phyloP scores from a whole-genome alignment of 2,888 invertebrate species.

The Gastracanthus pulcherrimus region DNA sequence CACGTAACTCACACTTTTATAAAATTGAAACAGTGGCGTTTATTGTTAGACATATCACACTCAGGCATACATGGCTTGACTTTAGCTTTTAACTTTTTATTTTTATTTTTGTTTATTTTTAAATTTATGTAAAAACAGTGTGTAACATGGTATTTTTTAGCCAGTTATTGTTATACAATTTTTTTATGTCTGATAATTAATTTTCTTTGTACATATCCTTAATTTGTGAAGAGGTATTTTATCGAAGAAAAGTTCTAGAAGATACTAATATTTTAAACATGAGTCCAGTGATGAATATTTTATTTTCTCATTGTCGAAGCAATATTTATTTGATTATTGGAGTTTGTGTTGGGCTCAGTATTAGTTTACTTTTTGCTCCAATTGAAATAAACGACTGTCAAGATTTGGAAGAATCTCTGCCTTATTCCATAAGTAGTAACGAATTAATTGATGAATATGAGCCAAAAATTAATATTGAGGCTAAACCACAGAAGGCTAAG shows the following conservation, averaged over 20 bases:
- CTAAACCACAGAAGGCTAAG: constrained; percentile 77
- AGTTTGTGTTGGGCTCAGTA: constrained; percentile 79
- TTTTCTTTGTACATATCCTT: background rate
- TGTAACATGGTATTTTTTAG: constrained; percentile 57
- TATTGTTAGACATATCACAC: constrained; percentile 2
- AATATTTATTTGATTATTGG: constrained; percentile 82
- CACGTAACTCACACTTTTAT: background rate
- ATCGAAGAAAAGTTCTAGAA: background rate
- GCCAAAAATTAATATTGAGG: constrained; percentile 77
- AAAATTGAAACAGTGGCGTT: constrained; percentile 36
- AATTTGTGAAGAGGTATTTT: background rate
- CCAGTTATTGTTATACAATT: constrained; percentile 52
- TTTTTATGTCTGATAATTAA: constrained; percentile 4
- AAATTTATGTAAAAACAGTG: background rate
- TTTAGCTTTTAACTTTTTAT: constrained; percentile 13
- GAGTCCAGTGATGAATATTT: constrained; percentile 67
- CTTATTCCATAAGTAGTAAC: constrained; percentile 61
- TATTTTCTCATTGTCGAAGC: constrained; percentile 74
- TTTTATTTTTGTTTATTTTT: constrained; percentile 9
- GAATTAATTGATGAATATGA: constrained; percentile 76
- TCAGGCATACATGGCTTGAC: constrained; percentile 18
- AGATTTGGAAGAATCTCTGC: constrained; percentile 57
- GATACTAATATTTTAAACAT: constrained; percentile 16
- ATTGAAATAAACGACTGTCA: constrained; percentile 75
- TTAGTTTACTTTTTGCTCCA: constrained; percentile 79